These are phyloP conservation scores for Adela reaumurella DNA, from an alignment of 2,888 invertebrate genomes.

Conservation along the genomic window DNA sequence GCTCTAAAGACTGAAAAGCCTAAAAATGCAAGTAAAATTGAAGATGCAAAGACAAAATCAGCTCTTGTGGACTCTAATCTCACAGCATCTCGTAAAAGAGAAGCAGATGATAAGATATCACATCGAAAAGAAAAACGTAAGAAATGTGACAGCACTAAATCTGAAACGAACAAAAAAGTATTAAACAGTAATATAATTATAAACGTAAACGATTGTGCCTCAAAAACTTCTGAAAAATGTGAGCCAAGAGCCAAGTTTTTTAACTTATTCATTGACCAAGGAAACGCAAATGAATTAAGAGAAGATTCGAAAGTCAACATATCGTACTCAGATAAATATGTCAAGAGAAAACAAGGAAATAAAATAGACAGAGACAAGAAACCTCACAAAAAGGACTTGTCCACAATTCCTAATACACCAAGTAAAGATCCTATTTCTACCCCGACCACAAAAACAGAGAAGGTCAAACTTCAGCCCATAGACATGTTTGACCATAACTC, in stretches of 20 bases:
- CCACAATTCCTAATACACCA: background rate
- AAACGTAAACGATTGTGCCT: constrained; percentile 20
- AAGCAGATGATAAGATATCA: constrained; percentile 36
- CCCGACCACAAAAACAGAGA: constrained; percentile 21
- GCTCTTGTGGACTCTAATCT: background rate
- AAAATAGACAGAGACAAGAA: constrained; percentile 12
- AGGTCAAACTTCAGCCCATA: constrained; percentile 33
- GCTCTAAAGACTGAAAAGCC: too few relatives aligned
- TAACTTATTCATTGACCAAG: constrained; percentile 24
- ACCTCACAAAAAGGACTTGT: constrained; percentile 17
- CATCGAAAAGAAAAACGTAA: constrained; percentile 50
- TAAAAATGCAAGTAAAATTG: too few relatives aligned
- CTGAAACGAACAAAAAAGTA: constrained; percentile 19
- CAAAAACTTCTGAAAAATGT: constrained; percentile 22
- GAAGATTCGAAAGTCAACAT: constrained; percentile 26
- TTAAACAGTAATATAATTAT: constrained; percentile 21
- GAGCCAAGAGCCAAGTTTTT: constrained; percentile 22
- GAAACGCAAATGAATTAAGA: constrained; percentile 17
- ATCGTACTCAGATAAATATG: constrained; percentile 36
- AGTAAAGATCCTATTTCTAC: background rate
- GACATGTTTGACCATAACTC: constrained; percentile 38
- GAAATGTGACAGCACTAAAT: constrained; percentile 26
- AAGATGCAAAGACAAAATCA: too few relatives aligned
- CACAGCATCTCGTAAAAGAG: constrained; percentile 36
- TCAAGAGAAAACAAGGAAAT: constrained; percentile 32